Evolutionary conservation across 2,113 vertebrate species (phyloP).

Genomic region (Chrysochloris asiatica): DNA sequence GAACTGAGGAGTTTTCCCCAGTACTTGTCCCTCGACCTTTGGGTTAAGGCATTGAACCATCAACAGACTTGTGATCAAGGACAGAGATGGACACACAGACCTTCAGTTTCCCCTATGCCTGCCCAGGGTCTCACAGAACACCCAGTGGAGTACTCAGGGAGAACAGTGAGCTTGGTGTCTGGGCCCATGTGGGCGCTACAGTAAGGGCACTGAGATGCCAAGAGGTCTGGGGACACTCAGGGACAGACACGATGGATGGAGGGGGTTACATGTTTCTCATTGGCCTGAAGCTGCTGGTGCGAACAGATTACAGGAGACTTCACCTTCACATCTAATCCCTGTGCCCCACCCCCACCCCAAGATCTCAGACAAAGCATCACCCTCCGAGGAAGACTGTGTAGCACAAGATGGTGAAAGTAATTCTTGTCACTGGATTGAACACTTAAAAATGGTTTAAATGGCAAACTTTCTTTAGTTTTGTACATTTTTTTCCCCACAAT

Average conservation of each 20-base stretch:
- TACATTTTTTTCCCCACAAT: not conserved
- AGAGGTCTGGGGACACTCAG: not conserved
- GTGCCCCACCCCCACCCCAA: not conserved
- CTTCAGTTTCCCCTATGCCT: not conserved
- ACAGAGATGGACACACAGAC: not conserved
- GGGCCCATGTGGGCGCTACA: not conserved
- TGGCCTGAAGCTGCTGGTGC: not conserved
- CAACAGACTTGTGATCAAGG: not conserved
- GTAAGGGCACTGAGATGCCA: not conserved
- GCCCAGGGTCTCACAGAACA: not conserved
- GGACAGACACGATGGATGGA: not conserved
- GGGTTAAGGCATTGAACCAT: not conserved
- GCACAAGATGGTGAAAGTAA: not conserved
- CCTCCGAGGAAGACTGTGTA: not conserved
- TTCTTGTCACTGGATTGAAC: not conserved
- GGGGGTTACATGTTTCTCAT: conserved; percentile 11
- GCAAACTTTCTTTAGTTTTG: not conserved
- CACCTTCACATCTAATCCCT: not conserved
- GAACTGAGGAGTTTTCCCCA: no score
- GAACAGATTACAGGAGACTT: not conserved
- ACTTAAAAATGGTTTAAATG: not conserved
- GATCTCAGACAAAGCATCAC: not conserved
- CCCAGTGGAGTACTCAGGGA: not conserved
- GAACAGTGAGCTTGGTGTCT: not conserved
- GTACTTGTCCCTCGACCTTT: not conserved